A percentile compares a stretch with the other conserved stretches of the same genome.
These are phyloP conservation scores for Andricus curvator DNA, from an alignment of 2,888 invertebrate genomes.

Conservation along the genomic window DNA sequence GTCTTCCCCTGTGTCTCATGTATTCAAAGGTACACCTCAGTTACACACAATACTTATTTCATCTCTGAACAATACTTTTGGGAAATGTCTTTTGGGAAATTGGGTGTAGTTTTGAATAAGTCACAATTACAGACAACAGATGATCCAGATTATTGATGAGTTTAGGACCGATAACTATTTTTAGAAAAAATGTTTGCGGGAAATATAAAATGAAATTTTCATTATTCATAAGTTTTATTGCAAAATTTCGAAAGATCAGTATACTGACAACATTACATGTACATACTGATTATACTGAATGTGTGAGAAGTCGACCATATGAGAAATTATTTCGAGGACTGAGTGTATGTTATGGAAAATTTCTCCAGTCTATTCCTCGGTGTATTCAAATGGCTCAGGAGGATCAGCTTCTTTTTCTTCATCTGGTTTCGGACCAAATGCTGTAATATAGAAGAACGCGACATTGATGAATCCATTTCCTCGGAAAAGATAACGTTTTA, in stretches of 20 bases:
- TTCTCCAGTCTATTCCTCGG: constrained; percentile 84
- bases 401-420: constrained; percentile 98
- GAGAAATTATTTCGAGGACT: background rate
- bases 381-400: constrained; percentile 98
- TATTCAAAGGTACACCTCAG: constrained; percentile 87
- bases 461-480: background rate
- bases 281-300: background rate
- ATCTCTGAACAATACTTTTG: no score
- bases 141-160: no score
- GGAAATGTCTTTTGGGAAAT: no score
- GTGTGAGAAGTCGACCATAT: background rate
- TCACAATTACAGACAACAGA: no score
- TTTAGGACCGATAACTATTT: no score
- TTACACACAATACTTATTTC: no score
- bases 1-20: constrained; percentile 92
- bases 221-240: background rate
- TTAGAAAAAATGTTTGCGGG: no score
- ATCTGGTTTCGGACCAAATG: constrained; percentile 93
- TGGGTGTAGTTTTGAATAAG: no score
- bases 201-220: background rate
- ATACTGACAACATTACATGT: background rate
- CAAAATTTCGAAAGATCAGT: background rate
- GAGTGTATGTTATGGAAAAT: constrained; percentile 7
- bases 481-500: no score
- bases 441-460: constrained; percentile 72